phyloP scores from a whole-genome alignment of 2,888 invertebrate species.

The Epistrophe eligans region DNA sequence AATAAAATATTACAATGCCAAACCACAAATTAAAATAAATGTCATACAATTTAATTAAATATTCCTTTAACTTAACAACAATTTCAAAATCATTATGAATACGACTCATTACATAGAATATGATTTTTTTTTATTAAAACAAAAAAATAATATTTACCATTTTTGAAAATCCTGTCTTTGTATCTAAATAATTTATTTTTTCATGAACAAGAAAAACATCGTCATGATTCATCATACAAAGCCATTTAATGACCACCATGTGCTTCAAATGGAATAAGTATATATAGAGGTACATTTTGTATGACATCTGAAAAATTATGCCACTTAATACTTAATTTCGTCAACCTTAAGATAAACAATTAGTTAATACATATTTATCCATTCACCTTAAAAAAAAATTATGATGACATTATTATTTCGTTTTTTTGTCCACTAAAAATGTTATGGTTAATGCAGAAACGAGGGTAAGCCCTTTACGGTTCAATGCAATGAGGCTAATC shows the following conservation, averaged over 20 bases:
- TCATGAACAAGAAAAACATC: background rate
- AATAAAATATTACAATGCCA: too few relatives aligned
- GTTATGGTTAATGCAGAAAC: slow-evolving; percentile 1
- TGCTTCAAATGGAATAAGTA: background rate
- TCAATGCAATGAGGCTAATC: slow-evolving; percentile 19
- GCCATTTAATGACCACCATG: background rate
- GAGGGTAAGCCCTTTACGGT: slow-evolving; percentile 8
- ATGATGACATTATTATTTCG: background rate
- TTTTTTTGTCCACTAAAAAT: background rate
- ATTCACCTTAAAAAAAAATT: background rate
- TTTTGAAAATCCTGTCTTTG: too few relatives aligned
- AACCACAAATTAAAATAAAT: too few relatives aligned
- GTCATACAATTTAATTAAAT: too few relatives aligned
- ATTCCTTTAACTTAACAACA: too few relatives aligned
- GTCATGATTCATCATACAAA: background rate
- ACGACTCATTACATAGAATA: too few relatives aligned
- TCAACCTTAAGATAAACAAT: background rate
- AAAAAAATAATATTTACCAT: too few relatives aligned
- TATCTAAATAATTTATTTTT: too few relatives aligned
- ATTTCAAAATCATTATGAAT: too few relatives aligned
- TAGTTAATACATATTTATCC: background rate
- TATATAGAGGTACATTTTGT: background rate
- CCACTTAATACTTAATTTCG: background rate
- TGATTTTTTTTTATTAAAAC: too few relatives aligned
- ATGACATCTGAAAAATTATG: background rate